Evolutionary conservation across 2,113 vertebrate species (phyloP), one percentile per base, ranked within the genome.

Genomic region (Xyrauchen texanus): DNA sequence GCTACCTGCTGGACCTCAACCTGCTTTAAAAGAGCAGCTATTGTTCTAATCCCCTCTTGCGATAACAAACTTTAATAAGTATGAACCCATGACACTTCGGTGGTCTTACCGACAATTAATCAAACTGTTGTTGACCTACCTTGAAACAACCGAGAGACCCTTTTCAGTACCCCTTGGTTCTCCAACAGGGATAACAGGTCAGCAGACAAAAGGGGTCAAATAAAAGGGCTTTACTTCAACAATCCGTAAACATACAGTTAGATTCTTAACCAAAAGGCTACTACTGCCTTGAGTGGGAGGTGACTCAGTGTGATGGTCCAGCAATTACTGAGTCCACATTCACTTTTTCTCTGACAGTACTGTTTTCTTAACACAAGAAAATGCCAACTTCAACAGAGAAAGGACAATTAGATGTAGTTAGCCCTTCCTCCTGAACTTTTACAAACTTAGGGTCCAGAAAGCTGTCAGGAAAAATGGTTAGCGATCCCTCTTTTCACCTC

Each of bases 21-120:
- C 4, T 64, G 11, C 15, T 76, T 63, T 64, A 64, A 75, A 76
- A 76, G 12, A 76, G 45, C 61, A 76, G 47, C 73, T 44, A 42
- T 55, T 76, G 49, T 76, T 76, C 6, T 65, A 63, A 11, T 64
- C 61, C 16, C 11, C 11, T 9, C 12, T 46, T 47, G 8, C 7
- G 4, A 21, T 42, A 53, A 55, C 21, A 65, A 63, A 64, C 45
- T 75, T 49, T 63, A 74, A 51, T 61, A 10, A 61, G 8, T 73
- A 47, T 8, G 0, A 51, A 49, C 16, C 13, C 58, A 34, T 63
- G 60, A 63, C 45, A 15, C 60, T 34, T 62, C 8, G 42, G 57
- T 13, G n/a, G 46, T 76, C 47, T 21, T 53, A 65, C 53, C 12
- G 5, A 64, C 34, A 65, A 55, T 4, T 55, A 49, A 53, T 58